Base-by-base conservation (phyloP, 1,140 invertebrate species). In the Conus betulinus region DNA sequence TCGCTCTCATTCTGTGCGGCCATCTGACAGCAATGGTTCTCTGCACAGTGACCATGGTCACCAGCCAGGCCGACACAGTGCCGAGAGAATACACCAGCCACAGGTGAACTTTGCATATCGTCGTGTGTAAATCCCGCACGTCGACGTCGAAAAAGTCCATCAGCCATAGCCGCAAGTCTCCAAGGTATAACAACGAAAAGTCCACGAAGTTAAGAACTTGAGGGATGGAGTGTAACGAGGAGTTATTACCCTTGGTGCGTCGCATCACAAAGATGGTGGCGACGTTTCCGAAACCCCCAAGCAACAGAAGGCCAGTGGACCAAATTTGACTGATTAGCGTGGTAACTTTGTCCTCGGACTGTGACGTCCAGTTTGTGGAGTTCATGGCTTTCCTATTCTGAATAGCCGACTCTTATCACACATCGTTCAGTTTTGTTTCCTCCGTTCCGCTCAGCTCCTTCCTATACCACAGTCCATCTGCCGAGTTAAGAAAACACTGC, bases 241-340 rank as follows among this genome's bases (percentile, higher is more conserved):
- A 85, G 27, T 57, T 51, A 5, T 20, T 11, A 23, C n/a, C 20
- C 23, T 71, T 60, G 84, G 25, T 63, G 20, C 84, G 84, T 5
- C 84, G 84, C 27, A 85, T 51, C 1, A 85, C 84, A 17, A 85
- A 63, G 55, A 85, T 27, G 84, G 84, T 63, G 57, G 84, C 55
- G 10, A 85, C 60, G 84, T 85, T 85, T 25, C 84, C 84, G 84
- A 85, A 85, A 8, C 55, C 60, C 53, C 84, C 84, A 15, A 67
- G 1, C 25, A 63, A 10, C 3, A 85, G 3, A 10, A 85, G 23
- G 7, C n/a, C 23, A 4, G 57, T 23, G 25, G 27, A 5, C 23
- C 17, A 85, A 25, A 60, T 23, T 39, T 25, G 20, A 57, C 84
- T 27, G 20, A 85, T 60, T 3, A 13, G 17, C 1, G 2, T 67